Percentiles rank a stretch among this genome's conserved stretches.
Conservation (phyloP, 2,888 invertebrate species). For the Oligia strigilis region DNA sequence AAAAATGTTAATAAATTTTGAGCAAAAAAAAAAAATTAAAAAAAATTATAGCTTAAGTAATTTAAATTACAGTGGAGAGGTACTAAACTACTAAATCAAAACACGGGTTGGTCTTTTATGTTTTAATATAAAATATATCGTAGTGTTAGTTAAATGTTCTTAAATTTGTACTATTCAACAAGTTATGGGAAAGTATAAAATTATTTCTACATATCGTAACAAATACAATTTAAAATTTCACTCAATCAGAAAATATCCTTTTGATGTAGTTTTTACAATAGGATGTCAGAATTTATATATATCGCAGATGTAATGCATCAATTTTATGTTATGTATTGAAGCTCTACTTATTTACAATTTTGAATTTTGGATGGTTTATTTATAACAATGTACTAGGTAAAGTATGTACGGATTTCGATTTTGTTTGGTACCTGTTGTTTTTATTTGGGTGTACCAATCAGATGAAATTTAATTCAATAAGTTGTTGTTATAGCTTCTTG, state of each 20-base stretch:
- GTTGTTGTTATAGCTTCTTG: conserved; percentile 54
- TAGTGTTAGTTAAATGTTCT: conserved; percentile 84
- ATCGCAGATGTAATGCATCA: conserved; percentile 48
- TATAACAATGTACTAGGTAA: conserved; percentile 53
- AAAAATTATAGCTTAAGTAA: conserved; percentile 21
- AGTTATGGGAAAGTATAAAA: conserved; percentile 73
- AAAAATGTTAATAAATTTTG: conserved; percentile 44
- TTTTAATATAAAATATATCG: conserved; percentile 88
- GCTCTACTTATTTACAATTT: conserved; percentile 66
- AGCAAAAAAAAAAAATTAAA: conserved; percentile 40
- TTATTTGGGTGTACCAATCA: conserved; percentile 42
- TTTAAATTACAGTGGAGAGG: conserved; percentile 77
- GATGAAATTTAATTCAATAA: conserved; percentile 48
- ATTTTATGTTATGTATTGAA: conserved; percentile 38
- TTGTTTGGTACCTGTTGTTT: conserved; percentile 37
- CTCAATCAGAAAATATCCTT: conserved; percentile 45
- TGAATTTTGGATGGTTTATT: conserved; percentile 64
- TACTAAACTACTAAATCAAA: conserved; percentile 90
- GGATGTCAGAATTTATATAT: conserved; percentile 44
- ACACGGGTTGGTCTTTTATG: conserved; percentile 88
- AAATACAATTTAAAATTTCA: conserved; percentile 65
- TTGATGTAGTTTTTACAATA: conserved; percentile 59
- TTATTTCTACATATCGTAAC: conserved; percentile 69
- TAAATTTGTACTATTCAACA: conserved; percentile 81
- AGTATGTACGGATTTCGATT: conserved; percentile 45